Percentiles rank a stretch among this genome's conserved stretches.
These are phyloP conservation scores for Amphiprion clarkii DNA, from an alignment of 2,797 vertebrate genomes.

Conservation along the genomic window DNA sequence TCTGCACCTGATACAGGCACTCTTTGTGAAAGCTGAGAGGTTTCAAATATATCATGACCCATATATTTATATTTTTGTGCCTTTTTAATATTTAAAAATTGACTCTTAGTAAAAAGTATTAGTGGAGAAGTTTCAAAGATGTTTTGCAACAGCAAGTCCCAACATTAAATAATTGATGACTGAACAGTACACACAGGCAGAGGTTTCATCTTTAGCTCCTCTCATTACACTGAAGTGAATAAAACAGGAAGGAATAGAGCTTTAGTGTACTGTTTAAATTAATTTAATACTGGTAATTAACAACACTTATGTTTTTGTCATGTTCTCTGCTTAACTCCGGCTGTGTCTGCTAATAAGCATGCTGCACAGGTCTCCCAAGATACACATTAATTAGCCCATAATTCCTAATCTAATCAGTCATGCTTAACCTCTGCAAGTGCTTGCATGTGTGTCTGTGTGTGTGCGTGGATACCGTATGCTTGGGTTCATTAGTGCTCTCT, in stretches of 20 bases:
- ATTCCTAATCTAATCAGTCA: constrained; percentile 78
- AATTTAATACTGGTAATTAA: constrained; percentile 51
- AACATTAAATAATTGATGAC: constrained; percentile 52
- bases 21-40: constrained; percentile 6
- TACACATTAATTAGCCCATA: constrained; percentile 76
- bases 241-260: constrained; percentile 22
- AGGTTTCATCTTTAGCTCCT: constrained; percentile 37
- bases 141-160: constrained; percentile 36
- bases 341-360: constrained; percentile 62
- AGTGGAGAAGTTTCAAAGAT: constrained; percentile 22
- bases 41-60: constrained; percentile 29
- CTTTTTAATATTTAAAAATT: constrained; percentile 41
- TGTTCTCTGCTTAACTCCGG: constrained; percentile 32
- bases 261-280: constrained; percentile 36
- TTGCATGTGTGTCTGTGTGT: constrained; percentile 3
- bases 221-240: constrained; percentile 33
- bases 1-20: constrained; percentile 29
- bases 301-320: constrained; percentile 55
- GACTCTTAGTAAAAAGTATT: constrained; percentile 41
- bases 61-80: not conserved
- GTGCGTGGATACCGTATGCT: constrained; percentile 15
- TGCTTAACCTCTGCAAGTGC: constrained; percentile 58
- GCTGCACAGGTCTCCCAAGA: constrained; percentile 70
- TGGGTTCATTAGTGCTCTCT: constrained; percentile 60
- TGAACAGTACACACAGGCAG: constrained; percentile 15